Evolutionary conservation across 1,140 invertebrate species (phyloP).

Genomic region (Mycetomoellerius zeteki): DNA sequence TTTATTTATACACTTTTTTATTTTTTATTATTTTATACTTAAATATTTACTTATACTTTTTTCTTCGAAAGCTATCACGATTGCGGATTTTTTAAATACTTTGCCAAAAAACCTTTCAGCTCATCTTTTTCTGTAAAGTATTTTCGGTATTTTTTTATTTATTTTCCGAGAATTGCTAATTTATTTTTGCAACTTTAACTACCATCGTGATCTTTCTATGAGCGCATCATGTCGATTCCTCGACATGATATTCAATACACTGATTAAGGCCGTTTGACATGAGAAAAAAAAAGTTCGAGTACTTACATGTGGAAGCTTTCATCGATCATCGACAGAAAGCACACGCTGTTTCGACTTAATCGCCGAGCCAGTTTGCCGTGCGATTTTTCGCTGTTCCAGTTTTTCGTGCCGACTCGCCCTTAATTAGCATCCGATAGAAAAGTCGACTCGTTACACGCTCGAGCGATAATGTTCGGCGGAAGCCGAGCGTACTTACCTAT

Average conservation of each 20-base stretch:
- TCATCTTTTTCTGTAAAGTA: neutral
- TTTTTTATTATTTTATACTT: too few relatives aligned
- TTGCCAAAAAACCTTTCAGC: neutral
- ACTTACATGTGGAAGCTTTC: neutral
- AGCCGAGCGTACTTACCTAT: constrained; percentile 48
- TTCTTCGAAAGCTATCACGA: neutral
- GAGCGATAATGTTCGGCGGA: constrained; percentile 70
- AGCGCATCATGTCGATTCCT: neutral
- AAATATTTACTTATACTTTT: neutral
- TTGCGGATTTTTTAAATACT: neutral
- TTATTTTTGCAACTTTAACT: neutral
- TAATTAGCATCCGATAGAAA: constrained; percentile 69
- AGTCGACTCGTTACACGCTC: constrained; percentile 69
- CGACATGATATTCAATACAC: neutral
- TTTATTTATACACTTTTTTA: too few relatives aligned
- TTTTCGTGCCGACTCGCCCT: constrained; percentile 44
- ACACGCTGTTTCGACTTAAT: neutral
- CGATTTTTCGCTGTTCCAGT: neutral
- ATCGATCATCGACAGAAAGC: constrained; percentile 16
- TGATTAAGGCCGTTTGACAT: neutral
- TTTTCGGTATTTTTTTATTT: neutral
- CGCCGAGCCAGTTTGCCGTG: neutral
- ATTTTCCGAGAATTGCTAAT: neutral
- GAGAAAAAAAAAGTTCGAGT: constrained; percentile 22
- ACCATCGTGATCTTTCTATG: neutral